Evolutionary conservation across 2,797 vertebrate species (phyloP).

Genomic region (Gymnothorax reevesii): DNA sequence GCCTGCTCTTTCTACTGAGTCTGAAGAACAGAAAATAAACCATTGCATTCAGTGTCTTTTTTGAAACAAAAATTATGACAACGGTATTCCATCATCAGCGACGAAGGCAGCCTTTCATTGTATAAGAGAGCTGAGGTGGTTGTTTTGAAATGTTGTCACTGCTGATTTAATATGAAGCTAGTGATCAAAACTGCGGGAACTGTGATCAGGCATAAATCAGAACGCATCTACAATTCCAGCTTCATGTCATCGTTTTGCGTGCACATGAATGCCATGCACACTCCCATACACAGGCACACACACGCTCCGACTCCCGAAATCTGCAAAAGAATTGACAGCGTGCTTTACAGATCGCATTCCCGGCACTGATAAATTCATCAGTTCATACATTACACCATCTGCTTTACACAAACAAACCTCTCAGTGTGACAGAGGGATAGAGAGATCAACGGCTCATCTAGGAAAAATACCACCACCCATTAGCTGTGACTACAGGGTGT

Average conservation of each 20-base stretch:
- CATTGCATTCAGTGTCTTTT: neutral
- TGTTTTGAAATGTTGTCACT: neutral
- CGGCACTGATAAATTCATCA: neutral
- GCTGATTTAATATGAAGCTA: too few relatives aligned
- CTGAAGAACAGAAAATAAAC: neutral
- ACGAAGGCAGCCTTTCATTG: neutral
- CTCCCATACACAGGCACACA: neutral
- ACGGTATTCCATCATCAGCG: neutral
- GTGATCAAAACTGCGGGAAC: too few relatives aligned
- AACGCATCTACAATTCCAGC: neutral
- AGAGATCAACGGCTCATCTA: slow-evolving; percentile 2
- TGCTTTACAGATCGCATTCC: neutral
- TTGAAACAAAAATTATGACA: neutral
- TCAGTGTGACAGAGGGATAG: neutral
- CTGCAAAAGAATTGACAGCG: neutral
- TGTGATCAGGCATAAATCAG: neutral
- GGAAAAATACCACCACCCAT: neutral
- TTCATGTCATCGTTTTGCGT: neutral
- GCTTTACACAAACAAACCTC: neutral
- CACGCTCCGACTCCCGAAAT: neutral
- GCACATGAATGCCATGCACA: neutral
- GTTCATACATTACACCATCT: neutral
- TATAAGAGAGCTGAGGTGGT: neutral
- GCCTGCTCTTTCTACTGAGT: neutral
- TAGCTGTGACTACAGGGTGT: neutral